Evolutionary conservation across 1,140 invertebrate species (phyloP).

Genomic region (Liolophura sinensis): DNA sequence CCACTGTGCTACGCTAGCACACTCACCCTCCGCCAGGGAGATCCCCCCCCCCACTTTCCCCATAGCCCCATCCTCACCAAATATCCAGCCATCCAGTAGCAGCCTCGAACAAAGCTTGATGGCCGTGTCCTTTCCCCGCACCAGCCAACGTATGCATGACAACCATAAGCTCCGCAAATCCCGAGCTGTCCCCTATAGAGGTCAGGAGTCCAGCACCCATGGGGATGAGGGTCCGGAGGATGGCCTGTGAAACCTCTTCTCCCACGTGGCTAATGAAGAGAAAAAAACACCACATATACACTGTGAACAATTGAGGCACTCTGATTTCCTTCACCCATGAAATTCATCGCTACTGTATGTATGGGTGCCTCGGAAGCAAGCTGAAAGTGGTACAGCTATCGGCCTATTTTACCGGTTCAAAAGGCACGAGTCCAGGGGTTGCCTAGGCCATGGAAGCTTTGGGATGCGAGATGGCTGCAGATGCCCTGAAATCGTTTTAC

Average conservation of each 20-base stretch:
- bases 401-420: too few relatives aligned
- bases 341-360: too few relatives aligned
- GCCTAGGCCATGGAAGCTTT: too few relatives aligned
- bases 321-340: too few relatives aligned
- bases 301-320: too few relatives aligned
- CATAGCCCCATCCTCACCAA: slow-evolving; percentile 55
- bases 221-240: slow-evolving; percentile 77
- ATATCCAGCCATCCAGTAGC: slow-evolving; percentile 74
- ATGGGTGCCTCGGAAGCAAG: too few relatives aligned
- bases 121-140: slow-evolving; percentile 74
- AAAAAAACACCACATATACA: too few relatives aligned
- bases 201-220: slow-evolving; percentile 70
- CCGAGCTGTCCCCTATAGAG: slow-evolving; percentile 71
- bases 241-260: slow-evolving; percentile 72
- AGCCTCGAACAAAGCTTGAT: slow-evolving; percentile 78
- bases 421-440: too few relatives aligned
- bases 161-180: slow-evolving; percentile 81
- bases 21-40: too few relatives aligned
- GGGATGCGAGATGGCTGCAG: too few relatives aligned
- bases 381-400: too few relatives aligned
- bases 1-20: not conserved
- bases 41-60: not conserved
- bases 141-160: slow-evolving; percentile 81
- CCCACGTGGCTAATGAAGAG: slow-evolving; percentile 57
- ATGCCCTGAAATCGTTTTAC: too few relatives aligned